Conservation (phyloP, 2,797 vertebrate species). For the Corythornis leucogaster region DNA sequence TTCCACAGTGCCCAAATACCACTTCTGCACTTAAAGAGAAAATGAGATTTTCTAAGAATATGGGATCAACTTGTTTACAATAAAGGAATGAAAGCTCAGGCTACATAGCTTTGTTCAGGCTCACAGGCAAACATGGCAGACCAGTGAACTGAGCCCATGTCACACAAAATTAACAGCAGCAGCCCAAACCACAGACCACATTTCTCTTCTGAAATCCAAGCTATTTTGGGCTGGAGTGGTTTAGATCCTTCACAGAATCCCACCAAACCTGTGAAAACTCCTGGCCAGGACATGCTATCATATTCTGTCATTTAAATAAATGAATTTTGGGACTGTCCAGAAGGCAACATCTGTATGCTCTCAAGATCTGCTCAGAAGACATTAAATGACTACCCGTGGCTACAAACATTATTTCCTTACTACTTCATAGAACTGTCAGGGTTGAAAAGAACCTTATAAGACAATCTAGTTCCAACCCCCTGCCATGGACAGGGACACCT, state of each 20-base stretch:
- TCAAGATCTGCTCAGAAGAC: background rate
- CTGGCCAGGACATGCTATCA: background rate
- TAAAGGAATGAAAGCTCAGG: background rate
- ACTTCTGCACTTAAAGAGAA: background rate
- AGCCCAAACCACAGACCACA: background rate
- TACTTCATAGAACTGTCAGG: background rate
- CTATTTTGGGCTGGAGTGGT: background rate
- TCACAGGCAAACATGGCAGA: background rate
- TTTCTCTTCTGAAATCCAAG: background rate
- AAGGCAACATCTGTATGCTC: background rate
- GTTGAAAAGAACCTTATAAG: too few relatives aligned
- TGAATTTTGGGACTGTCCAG: background rate
- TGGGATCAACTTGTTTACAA: background rate
- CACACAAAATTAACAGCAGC: background rate
- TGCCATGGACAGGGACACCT: too few relatives aligned
- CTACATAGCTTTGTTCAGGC: background rate
- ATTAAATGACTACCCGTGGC: background rate
- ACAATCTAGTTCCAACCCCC: too few relatives aligned
- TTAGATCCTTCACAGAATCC: background rate
- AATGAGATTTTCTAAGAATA: background rate
- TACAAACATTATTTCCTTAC: background rate
- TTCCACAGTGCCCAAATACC: background rate
- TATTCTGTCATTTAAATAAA: background rate
- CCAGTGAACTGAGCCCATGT: fast-evolving
- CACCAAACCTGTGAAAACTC: background rate